Base-by-base conservation (phyloP, 2,113 vertebrate species). In the Mus spicilegus region DNA sequence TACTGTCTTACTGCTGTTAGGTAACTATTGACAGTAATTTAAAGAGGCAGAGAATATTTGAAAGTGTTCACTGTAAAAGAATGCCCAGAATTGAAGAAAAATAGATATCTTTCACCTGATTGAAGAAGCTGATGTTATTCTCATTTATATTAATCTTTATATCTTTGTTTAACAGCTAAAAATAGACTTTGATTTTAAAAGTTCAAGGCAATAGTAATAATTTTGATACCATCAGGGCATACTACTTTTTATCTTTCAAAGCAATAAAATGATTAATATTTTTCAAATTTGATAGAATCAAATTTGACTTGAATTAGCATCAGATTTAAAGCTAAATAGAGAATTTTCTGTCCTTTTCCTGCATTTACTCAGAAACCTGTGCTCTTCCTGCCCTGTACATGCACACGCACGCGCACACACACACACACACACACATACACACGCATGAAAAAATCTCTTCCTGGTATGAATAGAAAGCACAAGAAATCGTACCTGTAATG, bases 261-360 rank as follows among this genome's bases (percentile, higher is more conserved):
- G 19, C 63, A 39, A 24, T 94, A 8, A 96, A 96, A 88, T 82
- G 26, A 46, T 88, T 87, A 61, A 67, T 70, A 36, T 86, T 91
- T 89, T 89, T 58, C 26, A 93, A 63, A 3, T n/a, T 90, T 90
- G 30, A 89, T 90, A 42, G 80, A 93, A 92, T 94, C 67, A 73
- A 13, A n/a, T n/a, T 69, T 89, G 20, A 70, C 3, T 58, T 86
- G 39, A 89, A 94, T 87, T 84, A 93, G 49, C 24, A 26, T 13
- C 73, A 67, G 20, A 91, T 86, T 76, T 63, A 87, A 95, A 89
- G 36, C 67, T 63, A 87, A 89, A 73, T 30, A 92, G 36, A 87
- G 73, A 82, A 69, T 1, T 17, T 63, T 30, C 16, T 39, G 20
- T 78, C 26, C 33, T 7, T 19, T 94, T 91, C 46, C 6, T 42